A percentile compares a stretch with the other conserved stretches of the same genome.
phyloP scores from a whole-genome alignment of 2,888 invertebrate species.

The Volucella bombylans region DNA sequence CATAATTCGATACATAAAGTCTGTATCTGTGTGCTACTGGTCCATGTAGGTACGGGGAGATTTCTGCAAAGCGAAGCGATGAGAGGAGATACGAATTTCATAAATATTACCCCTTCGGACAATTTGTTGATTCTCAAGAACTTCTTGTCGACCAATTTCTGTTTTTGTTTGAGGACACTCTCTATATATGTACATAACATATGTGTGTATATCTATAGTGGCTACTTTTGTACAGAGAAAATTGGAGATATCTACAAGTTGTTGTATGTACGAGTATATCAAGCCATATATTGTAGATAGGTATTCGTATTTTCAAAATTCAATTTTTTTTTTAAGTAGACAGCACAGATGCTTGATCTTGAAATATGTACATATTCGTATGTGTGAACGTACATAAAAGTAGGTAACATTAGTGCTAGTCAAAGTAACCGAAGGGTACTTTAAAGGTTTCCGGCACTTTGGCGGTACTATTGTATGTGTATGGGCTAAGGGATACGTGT shows the following conservation, averaged over 20 bases:
- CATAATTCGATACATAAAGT: conserved; percentile 29
- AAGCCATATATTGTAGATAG: not conserved
- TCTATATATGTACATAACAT: not conserved
- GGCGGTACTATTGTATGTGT: not conserved
- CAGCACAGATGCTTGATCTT: too few species aligned
- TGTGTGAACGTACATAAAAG: not conserved
- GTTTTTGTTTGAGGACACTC: conserved; percentile 16
- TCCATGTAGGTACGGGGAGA: conserved; percentile 24
- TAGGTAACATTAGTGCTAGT: conserved; percentile 17
- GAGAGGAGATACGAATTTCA: not conserved
- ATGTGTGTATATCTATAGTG: not conserved
- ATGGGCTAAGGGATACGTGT: not conserved
- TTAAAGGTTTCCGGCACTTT: conserved; percentile 22
- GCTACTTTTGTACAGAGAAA: too few species aligned
- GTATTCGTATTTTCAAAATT: not conserved
- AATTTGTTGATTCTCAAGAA: conserved; percentile 38
- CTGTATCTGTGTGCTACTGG: not conserved
- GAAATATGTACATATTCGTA: not conserved
- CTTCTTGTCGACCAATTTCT: conserved; percentile 46
- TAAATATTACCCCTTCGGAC: conserved; percentile 50
- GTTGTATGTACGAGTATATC: conserved; percentile 39
- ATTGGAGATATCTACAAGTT: conserved; percentile 54
- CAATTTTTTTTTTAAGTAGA: too few species aligned
- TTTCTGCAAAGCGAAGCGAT: conserved; percentile 24
- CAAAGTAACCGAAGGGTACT: conserved; percentile 8